Percentiles rank a stretch among this genome's conserved stretches.
phyloP scores from a whole-genome alignment of 2,888 invertebrate species.

The Tanypteryx hageni region DNA sequence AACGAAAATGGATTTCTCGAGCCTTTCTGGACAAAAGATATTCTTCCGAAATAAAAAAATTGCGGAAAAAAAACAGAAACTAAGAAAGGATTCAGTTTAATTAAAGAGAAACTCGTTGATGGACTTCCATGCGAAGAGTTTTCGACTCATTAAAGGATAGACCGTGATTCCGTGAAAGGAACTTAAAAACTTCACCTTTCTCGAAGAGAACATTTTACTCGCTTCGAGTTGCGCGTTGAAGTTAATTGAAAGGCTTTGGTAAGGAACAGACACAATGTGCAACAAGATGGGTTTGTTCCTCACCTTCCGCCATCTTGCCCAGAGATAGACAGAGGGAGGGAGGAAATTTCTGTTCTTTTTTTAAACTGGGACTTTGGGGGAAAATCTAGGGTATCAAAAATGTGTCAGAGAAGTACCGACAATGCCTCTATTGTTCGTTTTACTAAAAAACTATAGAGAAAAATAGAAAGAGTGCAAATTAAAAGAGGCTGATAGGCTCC shows the following conservation, averaged over 20 bases:
- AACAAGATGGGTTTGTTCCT: no score
- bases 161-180: not conserved
- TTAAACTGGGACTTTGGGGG: no score
- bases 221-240: not conserved
- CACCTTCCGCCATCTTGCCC: no score
- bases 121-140: constrained; percentile 22
- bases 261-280: not conserved
- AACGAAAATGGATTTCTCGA: not conserved
- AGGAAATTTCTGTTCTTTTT: no score
- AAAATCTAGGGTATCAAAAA: no score
- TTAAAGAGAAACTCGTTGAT: constrained; percentile 22
- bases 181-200: constrained; percentile 30
- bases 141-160: constrained; percentile 29
- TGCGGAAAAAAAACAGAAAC: not conserved
- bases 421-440: no score
- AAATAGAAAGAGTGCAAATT: no score
- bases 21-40: not conserved
- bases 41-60: not conserved
- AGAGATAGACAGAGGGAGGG: no score
- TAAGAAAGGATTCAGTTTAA: not conserved
- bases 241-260: constrained; percentile 27
- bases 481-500: no score
- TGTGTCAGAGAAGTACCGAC: no score
- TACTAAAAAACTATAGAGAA: no score
- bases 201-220: not conserved